A percentile compares a stretch with the other conserved stretches of the same genome.
Conservation (phyloP, 2,888 invertebrate genomes). For the Nasonia oneida region DNA sequence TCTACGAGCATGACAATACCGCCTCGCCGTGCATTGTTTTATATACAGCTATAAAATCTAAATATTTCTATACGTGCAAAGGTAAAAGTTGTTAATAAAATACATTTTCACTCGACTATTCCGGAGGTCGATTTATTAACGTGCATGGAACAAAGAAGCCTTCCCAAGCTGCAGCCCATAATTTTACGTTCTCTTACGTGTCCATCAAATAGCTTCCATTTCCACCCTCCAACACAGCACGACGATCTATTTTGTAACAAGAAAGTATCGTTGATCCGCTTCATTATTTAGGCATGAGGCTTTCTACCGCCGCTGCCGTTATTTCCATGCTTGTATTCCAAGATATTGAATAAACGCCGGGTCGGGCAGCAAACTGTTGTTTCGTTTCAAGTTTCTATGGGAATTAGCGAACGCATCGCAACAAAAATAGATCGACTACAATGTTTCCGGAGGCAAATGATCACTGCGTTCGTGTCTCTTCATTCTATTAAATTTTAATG, state of each 20-base stretch:
- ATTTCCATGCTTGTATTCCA: neutral
- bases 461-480: too few species aligned
- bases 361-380: neutral
- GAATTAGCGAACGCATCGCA: neutral
- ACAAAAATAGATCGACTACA: neutral
- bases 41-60: neutral
- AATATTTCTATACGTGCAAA: too few species aligned
- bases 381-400: conserved; percentile 2
- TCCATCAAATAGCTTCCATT: neutral
- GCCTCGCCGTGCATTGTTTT: neutral
- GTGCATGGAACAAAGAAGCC: neutral
- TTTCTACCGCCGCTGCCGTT: neutral
- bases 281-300: neutral
- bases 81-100: neutral
- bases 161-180: neutral
- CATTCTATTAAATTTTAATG: too few species aligned
- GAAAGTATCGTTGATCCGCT: neutral
- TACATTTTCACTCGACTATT: neutral
- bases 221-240: neutral
- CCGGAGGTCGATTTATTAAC: neutral
- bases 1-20: neutral
- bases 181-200: too few species aligned
- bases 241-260: neutral
- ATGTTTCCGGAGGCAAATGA: neutral
- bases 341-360: neutral